Base-by-base conservation (phyloP, 1,140 invertebrate genomes). In the Grapholita molesta region DNA sequence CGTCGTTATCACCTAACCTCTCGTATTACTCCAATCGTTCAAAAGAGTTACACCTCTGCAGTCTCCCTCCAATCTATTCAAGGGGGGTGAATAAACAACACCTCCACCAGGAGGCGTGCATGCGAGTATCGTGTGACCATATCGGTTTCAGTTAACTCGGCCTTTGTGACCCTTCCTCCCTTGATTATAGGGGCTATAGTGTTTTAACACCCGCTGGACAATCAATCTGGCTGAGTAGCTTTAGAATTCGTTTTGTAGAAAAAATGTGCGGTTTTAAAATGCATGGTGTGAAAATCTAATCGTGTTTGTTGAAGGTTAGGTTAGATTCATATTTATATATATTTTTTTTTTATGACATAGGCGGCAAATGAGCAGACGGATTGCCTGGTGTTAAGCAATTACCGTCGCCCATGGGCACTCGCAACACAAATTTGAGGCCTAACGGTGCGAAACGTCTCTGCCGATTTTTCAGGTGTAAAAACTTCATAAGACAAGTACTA, bases 41-140 rank as follows among this genome's bases (percentile, higher is more conserved):
- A 48, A 48, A 48, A 30, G 24, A 28, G 55, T 61, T 28, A 28
- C 55, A 15, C 55, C 24, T 61, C 55, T 61, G 55, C 55, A 1
- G 5, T 61, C 55, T 28, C 55, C 55, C 55, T 21, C 25, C 42
- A 15, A 7, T 61, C 55, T 61, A 28, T 30, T 15, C 42, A 28
- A 28, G 25, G 55, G 55, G 55, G 55, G 55, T 61, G 55, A 61
- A 61, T 28, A 61, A 61, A 30, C 55, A 61, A 61, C 55, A 61
- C 55, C 55, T 61, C 55, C 53, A 25, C 12, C 35, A 30, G 55
- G 55, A 61, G 55, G 55, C 55, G 55, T 61, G 55, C 55, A 61
- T 61, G 25, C 55, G n/a, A 61, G 55, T 61, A 61, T 61, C 25
- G 7, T 61, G 55, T 61, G 55, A 28, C 55, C 55, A 61, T 61